Base-by-base conservation (phyloP, 2,888 invertebrate genomes). In the Drosophila colorata region DNA sequence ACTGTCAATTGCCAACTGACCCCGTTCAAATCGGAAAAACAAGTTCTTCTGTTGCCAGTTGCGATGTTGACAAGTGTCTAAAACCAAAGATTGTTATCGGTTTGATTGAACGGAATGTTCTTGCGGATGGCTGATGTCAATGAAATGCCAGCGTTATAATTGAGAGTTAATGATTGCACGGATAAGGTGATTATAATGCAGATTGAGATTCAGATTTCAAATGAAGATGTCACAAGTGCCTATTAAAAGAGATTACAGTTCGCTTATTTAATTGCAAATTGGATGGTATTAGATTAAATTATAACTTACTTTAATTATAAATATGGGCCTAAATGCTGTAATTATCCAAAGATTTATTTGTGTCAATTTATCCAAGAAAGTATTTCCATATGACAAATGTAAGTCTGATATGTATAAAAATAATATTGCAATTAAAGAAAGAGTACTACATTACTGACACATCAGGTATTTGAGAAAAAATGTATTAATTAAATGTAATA, bases 1-100 rank as follows among this genome's bases (percentile, higher is more conserved):
- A 66, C 61, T 53, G 69, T 61, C 60, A 64, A 59, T 64, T 75
- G 58, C 58, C 69, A 68, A 77, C 71, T 78, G 78, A 78, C 78
- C 78, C 74, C 61, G 65, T 75, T 78, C 47, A 61, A 55, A 66
- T 56, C 9, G 13, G 20, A 18, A 38, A 71, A 84, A 85, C 77
- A 52, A 79, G 69, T 80, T 82, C 55, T 76, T 75, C 59, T 64
- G 43, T 57, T 28, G 55, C n/a, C 70, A 33, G 57, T 58, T 71
- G 64, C 23, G 52, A 14, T 57, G 53, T 41, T 51, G 69, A 65
- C 73, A 74, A 69, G 57, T 74, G 73, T 56, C 73, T 59, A 46
- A 53, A 58, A 48, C 52, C 71, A 16, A 13, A 51, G 71, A 64
- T 74, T 75, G 46, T 59, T 53, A 74, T 74, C 74, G 70, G 38